Conservation (phyloP, 2,113 vertebrate species). For the Phoxinus phoxinus region DNA sequence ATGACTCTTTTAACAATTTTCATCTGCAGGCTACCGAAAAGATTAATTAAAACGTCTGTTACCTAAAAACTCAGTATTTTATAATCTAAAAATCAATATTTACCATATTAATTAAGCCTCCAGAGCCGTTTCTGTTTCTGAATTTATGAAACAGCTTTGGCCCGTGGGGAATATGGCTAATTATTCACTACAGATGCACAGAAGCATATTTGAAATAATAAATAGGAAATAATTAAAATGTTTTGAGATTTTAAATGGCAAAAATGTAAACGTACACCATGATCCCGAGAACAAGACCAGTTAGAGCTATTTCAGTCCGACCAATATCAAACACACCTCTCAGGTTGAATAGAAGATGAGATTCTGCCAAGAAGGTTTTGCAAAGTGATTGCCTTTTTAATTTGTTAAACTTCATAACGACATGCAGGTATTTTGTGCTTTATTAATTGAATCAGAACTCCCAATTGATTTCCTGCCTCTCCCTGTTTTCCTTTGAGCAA, state of each 20-base stretch:
- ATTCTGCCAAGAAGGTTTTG: slow-evolving; percentile 14
- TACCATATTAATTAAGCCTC: neutral
- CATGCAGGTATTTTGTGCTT: slow-evolving; percentile 32
- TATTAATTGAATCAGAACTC: slow-evolving; percentile 50
- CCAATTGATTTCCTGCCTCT: slow-evolving; percentile 2
- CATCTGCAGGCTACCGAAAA: neutral
- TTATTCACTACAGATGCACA: slow-evolving; percentile 4
- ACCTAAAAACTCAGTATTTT: neutral
- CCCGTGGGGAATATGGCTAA: neutral
- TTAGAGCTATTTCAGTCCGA: neutral
- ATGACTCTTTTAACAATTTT: neutral
- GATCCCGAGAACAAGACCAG: neutral
- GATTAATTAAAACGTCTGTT: neutral
- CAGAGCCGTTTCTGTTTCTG: neutral
- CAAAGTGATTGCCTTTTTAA: slow-evolving; percentile 12
- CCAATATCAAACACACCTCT: neutral
- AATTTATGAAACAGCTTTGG: neutral
- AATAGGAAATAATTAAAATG: neutral
- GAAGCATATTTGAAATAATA: neutral
- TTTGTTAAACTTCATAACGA: slow-evolving; percentile 34
- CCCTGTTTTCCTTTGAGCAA: neutral
- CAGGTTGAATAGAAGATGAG: slow-evolving; percentile 17
- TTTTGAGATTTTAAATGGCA: neutral
- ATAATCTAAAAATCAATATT: slow-evolving; percentile 23
- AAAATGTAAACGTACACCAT: neutral